Conservation (phyloP, 2,797 vertebrate genomes). For the Anomalospiza imberbis region DNA sequence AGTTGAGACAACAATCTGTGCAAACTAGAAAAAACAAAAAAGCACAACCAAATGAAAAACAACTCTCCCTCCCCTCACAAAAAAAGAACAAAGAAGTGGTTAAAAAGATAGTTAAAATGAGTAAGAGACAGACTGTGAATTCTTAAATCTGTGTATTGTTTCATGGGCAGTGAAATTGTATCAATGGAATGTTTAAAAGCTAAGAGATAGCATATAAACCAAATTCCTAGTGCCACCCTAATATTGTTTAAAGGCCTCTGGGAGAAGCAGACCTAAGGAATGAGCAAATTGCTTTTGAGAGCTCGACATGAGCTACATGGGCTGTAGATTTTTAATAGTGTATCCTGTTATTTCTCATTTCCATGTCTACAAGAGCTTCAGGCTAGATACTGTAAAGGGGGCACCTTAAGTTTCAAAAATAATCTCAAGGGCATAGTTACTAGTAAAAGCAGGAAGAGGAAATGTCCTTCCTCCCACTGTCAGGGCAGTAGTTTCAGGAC, state of each 20-base stretch:
- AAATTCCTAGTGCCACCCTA: background rate
- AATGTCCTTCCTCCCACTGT: background rate
- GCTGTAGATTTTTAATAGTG: background rate
- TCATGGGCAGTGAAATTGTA: background rate
- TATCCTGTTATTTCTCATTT: background rate
- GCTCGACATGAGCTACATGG: background rate
- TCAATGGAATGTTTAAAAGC: background rate
- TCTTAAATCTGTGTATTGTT: background rate
- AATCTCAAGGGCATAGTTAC: background rate
- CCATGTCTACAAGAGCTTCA: background rate
- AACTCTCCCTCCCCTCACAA: background rate
- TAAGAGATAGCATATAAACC: background rate
- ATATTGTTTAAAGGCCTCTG: background rate
- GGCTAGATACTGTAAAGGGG: background rate
- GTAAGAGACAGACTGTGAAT: background rate
- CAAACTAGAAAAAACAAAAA: background rate
- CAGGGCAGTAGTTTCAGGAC: background rate
- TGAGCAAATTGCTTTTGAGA: background rate
- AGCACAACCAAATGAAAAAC: accelerated
- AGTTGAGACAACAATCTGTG: background rate
- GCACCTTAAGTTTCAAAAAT: background rate
- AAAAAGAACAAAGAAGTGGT: background rate
- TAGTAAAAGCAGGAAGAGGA: background rate
- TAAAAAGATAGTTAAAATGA: background rate
- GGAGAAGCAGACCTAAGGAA: background rate